phyloP scores from a whole-genome alignment of 2,797 vertebrate genomes.

The Dermochelys coriacea region DNA sequence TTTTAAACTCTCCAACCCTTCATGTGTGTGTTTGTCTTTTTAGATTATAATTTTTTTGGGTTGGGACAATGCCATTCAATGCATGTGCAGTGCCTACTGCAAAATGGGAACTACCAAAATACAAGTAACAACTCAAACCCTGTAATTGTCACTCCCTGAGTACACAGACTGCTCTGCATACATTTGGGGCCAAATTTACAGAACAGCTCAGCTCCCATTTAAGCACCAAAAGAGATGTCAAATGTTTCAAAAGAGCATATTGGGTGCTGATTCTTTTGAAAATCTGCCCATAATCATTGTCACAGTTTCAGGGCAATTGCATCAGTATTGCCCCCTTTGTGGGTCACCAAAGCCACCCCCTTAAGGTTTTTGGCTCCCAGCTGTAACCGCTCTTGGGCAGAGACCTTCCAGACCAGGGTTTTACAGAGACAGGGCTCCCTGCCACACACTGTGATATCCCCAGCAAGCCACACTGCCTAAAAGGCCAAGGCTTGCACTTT shows the following conservation, averaged over 20 bases:
- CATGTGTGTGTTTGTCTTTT: neutral
- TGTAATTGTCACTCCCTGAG: neutral
- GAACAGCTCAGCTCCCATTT: neutral
- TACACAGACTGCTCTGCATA: neutral
- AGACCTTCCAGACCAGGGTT: neutral
- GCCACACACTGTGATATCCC: neutral
- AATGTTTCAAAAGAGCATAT: neutral
- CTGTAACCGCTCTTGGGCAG: neutral
- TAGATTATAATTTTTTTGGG: fast-evolving
- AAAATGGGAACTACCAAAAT: neutral
- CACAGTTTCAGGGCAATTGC: neutral
- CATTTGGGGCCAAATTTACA: neutral
- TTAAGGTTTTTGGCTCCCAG: neutral
- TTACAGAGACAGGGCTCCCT: neutral
- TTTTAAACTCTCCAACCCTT: neutral
- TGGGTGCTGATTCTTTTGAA: neutral
- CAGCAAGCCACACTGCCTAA: neutral
- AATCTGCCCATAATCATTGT: neutral
- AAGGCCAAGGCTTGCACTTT: neutral
- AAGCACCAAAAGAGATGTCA: neutral
- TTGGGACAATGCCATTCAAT: neutral
- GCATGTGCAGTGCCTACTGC: neutral
- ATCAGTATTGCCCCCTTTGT: neutral
- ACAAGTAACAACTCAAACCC: neutral
- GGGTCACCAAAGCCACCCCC: neutral